Base-by-base conservation (phyloP, 2,797 vertebrate genomes). In the Hoplostethus mediterraneus region DNA sequence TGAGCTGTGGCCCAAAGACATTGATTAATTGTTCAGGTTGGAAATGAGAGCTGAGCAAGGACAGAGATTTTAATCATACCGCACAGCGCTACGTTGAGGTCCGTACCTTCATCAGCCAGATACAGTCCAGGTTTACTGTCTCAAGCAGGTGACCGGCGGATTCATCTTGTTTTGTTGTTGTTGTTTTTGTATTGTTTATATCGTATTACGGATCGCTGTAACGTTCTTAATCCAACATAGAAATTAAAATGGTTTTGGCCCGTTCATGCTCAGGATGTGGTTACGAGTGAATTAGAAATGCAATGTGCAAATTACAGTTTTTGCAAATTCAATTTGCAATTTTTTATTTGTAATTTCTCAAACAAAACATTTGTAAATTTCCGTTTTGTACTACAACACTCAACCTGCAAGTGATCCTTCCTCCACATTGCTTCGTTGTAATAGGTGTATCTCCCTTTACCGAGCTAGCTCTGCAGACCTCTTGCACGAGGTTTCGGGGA, bases 11-110 rank as follows among this genome's bases (percentile, higher is more conserved):
- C 79, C 80, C 77, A 77, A 65, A 80, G 87, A 80, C 91, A 93
- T 92, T 92, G 91, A 92, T 92, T 90, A 86, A 92, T 91, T 86
- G 91, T 90, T 87, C 85, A 67, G 78, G 77, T 87, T 90, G 82
- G 83, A 89, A 90, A 91, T 63, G 55, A 83, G 84, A 92, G 59
- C 79, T 53, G 73, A 74, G 85, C 71, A 77, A 83, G 90, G 82
- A 60, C 86, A 87, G 74, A 77, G 83, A 85, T 90, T 90, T 87
- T 79, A 83, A 89, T 87, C 79, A 70, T 71, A 60, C 52, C 33
- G 7, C 66, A 30, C 53, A 79, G 73, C 75, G 64, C 63, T 71
- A 38, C 53, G 42, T 31, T 17, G 44, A 36, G 61, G 5, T 56
- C 14, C 53, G 55, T 28, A 14, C 30, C 2, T 40, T 55, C 49